Evolutionary conservation across 1,140 invertebrate species (phyloP).

Genomic region (Triops cancriformis): DNA sequence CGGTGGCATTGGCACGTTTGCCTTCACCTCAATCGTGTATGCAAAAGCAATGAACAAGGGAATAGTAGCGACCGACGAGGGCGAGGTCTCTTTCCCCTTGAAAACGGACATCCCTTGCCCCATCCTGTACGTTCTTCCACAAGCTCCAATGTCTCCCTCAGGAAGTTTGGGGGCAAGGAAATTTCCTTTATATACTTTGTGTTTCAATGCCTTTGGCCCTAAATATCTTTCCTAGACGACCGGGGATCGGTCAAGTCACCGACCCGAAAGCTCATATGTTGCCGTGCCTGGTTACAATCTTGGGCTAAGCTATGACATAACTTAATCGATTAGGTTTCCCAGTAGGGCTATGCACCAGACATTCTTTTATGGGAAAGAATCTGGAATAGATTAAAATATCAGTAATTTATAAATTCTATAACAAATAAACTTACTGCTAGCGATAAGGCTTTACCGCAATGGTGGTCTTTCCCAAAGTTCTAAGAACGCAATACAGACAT

Average conservation of each 20-base stretch:
- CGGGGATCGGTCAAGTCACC: neutral
- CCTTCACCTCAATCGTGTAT: conserved; percentile 6
- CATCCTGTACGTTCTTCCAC: neutral
- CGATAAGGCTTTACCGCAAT: too few relatives aligned
- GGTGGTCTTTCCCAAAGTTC: too few relatives aligned
- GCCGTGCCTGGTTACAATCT: neutral
- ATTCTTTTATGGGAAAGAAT: too few relatives aligned
- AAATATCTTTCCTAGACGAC: neutral
- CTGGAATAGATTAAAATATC: too few relatives aligned
- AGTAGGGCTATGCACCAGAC: too few relatives aligned
- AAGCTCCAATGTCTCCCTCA: neutral
- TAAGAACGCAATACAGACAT: too few relatives aligned
- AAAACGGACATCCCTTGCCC: neutral
- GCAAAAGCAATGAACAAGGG: neutral
- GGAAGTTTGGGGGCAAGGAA: neutral
- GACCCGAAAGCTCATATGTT: neutral
- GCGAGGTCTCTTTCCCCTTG: neutral
- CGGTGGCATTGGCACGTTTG: neutral
- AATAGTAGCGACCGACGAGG: neutral
- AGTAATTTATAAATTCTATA: too few relatives aligned
- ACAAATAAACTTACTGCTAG: too few relatives aligned
- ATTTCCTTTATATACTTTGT: neutral
- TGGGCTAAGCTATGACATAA: neutral
- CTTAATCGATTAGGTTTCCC: too few relatives aligned
- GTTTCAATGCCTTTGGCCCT: neutral